Base-by-base conservation (phyloP, 2,888 invertebrate species). In the Heliothis peltigera region DNA sequence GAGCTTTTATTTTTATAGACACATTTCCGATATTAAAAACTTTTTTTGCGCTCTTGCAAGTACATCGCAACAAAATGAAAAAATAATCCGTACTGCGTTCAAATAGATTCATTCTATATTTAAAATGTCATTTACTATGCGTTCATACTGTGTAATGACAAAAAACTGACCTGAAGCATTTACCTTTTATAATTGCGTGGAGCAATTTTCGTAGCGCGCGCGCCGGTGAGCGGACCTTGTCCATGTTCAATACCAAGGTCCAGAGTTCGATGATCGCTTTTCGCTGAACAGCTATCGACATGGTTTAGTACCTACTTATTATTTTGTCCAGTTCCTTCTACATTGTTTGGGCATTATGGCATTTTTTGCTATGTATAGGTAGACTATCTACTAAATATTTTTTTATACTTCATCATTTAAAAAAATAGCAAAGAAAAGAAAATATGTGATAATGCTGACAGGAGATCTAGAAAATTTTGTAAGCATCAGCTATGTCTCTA, bases 191-290 rank as follows among this genome's bases (percentile, higher is more conserved):
- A 70, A 73, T 74, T 61, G 12, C 66, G 43, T 22, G 18, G 28
- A 75, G 48, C 48, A 49, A 63, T 56, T 48, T 53, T 51, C 71
- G 71, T 76, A 74, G 65, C 46, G 49, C 70, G 71, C 75, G 76
- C 69, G 78, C n/a, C 73, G 81, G 80, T 82, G 84, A 78, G 28
- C 75, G 84, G 85, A 77, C 91, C 92, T 91, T 80, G 89, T 64
- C 83, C 87, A 87, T 85, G 91, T 87, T 92, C 93, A 93, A 84
- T 90, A 92, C 79, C 94, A 93, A 94, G 94, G 94, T 80, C 86
- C 72, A 79, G 64, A 87, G 94, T 93, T 94, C 94, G 93, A 91
- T 89, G 93, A 81, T 88, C 93, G 95, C 96, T 83, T 91, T 92
- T 92, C 96, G 84, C 89, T 81, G 58, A 58, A 58, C 51, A 64